Conservation (phyloP, 2,113 vertebrate genomes). For the Colossoma macropomum region DNA sequence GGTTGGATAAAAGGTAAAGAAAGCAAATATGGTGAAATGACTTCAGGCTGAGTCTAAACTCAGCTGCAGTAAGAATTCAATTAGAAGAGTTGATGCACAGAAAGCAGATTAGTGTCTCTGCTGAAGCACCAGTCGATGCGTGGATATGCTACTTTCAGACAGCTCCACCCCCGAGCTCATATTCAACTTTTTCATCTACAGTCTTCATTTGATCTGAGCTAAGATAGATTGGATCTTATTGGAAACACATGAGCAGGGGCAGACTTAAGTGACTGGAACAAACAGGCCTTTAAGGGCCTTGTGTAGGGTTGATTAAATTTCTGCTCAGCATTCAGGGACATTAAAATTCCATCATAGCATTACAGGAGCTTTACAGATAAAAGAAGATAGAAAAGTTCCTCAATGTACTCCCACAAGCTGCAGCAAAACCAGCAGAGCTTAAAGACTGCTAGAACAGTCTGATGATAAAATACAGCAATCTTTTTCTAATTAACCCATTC, state of each 20-base stretch:
- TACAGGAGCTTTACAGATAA: constrained; percentile 7
- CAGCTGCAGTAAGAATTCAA: constrained; percentile 27
- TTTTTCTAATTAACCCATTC: neutral
- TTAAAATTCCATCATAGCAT: constrained; percentile 39
- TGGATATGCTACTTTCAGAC: neutral
- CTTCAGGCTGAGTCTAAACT: neutral
- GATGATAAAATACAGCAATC: neutral
- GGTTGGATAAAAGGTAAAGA: neutral
- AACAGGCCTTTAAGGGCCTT: constrained; percentile 34
- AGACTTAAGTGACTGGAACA: constrained; percentile 44
- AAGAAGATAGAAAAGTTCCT: constrained; percentile 7
- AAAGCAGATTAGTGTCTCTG: constrained; percentile 39
- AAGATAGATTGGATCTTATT: constrained; percentile 49
- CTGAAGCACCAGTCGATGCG: constrained; percentile 29
- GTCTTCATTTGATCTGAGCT: constrained; percentile 41
- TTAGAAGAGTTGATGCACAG: constrained; percentile 41
- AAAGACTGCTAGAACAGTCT: neutral
- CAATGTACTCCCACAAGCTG: neutral
- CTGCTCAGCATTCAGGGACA: constrained; percentile 24
- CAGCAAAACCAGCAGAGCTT: neutral
- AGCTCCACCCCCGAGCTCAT: constrained; percentile 24
- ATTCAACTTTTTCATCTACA: constrained; percentile 49
- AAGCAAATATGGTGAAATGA: neutral
- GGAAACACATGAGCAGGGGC: constrained; percentile 52
- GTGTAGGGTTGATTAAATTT: constrained; percentile 26